Base-by-base conservation (phyloP, 2,888 invertebrate genomes). In the Tachina fera region DNA sequence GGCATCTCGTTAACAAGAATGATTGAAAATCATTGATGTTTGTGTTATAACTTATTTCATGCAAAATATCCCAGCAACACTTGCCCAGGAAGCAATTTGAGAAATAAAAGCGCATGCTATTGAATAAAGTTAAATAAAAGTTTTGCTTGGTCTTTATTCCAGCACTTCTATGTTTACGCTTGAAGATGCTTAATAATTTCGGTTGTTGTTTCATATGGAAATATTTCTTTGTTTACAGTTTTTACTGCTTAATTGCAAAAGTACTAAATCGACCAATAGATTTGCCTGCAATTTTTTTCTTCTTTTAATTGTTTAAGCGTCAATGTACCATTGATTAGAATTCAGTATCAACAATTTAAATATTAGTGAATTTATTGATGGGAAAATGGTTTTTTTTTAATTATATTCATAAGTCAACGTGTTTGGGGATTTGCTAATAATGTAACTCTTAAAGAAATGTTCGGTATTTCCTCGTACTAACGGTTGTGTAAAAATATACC, bases 1-100 rank as follows among this genome's bases (percentile, higher is more conserved):
- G 5, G 6, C 67, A 31, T 31, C 79, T 56, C 65, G 79, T 80
- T 72, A 65, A 41, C 56, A 56, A 45, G 16, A 65, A n/a, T 72
- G 16, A 65, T 11, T 79, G 63, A 8, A 22, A 39, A 63, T 56
- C 43, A 56, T 56, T 71, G 63, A 41, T 72, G 47, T 71, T 78
- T 61, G 63, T 56, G 67, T 67, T 67, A 77, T 77, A 45, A 65
- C 13, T 47, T 31, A 16, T 19, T 41, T 53, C n/a, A 41, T 53
- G 6, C 31, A 56, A 49, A n/a, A 31, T 31, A 47, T 56, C 65
- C 58, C 65, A 65, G 56, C 49, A 45, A 47, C 6, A 49, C 39
- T 60, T 39, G 1, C 16, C 9, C 1, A 49, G 2, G 6, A 22
- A 14, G 39, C 14, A 22, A 22, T 65, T 65, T 49, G 4, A 10